Conservation (phyloP, 2,888 invertebrate species). For the Erynnis tages region DNA sequence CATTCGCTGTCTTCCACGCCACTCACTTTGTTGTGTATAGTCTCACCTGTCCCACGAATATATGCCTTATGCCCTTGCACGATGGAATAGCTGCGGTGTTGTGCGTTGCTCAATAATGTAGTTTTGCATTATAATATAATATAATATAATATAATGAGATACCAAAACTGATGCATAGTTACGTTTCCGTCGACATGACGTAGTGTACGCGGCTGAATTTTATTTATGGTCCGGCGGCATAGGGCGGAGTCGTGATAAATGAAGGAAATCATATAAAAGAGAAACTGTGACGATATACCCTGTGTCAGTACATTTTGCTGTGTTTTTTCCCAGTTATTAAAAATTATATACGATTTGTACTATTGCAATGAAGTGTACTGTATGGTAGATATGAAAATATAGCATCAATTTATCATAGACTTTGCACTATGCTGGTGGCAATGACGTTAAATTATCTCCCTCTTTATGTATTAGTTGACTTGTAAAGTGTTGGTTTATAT, state of each 20-base stretch:
- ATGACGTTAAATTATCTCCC: slow-evolving; percentile 40
- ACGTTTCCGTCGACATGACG: slow-evolving; percentile 17
- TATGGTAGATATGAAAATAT: not conserved
- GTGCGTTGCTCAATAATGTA: slow-evolving; percentile 68
- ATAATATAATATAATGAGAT: too few species aligned
- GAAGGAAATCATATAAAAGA: too few species aligned
- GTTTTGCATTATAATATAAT: slow-evolving; percentile 50
- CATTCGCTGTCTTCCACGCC: slow-evolving; percentile 62
- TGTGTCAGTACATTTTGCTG: slow-evolving; percentile 1
- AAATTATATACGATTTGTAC: not conserved
- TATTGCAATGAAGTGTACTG: not conserved
- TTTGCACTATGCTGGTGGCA: slow-evolving; percentile 1
- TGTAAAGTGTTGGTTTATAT: slow-evolving; percentile 78
- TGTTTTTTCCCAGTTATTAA: slow-evolving; percentile 12
- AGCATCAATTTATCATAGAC: not conserved
- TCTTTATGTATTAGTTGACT: slow-evolving; percentile 61
- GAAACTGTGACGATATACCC: too few species aligned
- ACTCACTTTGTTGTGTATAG: slow-evolving; percentile 73
- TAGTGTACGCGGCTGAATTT: slow-evolving; percentile 11
- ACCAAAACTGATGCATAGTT: slow-evolving; percentile 29
- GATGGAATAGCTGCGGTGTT: slow-evolving; percentile 21
- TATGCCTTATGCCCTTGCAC: slow-evolving; percentile 29
- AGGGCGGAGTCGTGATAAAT: not conserved
- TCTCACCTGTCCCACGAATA: slow-evolving; percentile 34
- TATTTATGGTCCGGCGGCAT: slow-evolving; percentile 3